A percentile compares a stretch with the other conserved stretches of the same genome.
These are phyloP conservation scores for Adrianichthys oophorus DNA, from an alignment of 2,797 vertebrate species.

Conservation along the genomic window DNA sequence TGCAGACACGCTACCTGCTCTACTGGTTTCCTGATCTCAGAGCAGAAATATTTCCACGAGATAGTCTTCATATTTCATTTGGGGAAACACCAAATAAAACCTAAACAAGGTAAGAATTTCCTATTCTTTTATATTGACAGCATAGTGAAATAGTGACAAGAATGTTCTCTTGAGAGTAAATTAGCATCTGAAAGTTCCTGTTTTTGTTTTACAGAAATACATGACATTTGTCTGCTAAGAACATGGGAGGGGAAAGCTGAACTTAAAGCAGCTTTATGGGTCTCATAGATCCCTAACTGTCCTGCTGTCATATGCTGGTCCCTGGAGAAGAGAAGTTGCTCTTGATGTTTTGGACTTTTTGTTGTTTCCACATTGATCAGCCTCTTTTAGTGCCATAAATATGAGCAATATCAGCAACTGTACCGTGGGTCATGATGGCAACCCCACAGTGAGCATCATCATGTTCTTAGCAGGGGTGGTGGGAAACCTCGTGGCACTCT, in stretches of 20 bases:
- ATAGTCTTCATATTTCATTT: too few relatives aligned
- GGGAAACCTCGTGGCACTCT: constrained; percentile 87
- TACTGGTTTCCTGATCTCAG: too few relatives aligned
- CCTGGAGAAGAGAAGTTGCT: constrained; percentile 19
- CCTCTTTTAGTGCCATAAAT: background rate
- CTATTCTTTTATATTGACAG: background rate
- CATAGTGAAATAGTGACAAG: background rate
- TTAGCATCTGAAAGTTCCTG: background rate
- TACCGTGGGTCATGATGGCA: constrained; percentile 56
- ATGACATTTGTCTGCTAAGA: background rate
- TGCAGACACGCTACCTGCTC: background rate
- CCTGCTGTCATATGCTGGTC: constrained; percentile 14
- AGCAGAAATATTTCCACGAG: too few relatives aligned
- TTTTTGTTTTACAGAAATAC: constrained; percentile 17
- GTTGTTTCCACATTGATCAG: constrained; percentile 14
- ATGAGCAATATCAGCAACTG: constrained; percentile 48
- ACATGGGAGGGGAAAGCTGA: constrained; percentile 1
- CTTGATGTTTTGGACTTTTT: constrained; percentile 7
- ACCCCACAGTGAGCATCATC: constrained; percentile 73
- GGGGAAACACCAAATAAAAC: too few relatives aligned
- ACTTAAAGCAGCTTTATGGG: constrained; percentile 15
- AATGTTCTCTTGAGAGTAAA: background rate
- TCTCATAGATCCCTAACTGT: background rate
- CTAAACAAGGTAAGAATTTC: background rate
- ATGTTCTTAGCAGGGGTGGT: constrained; percentile 86